Conservation (phyloP, 2,113 vertebrate species). For the Columbina picui region DNA sequence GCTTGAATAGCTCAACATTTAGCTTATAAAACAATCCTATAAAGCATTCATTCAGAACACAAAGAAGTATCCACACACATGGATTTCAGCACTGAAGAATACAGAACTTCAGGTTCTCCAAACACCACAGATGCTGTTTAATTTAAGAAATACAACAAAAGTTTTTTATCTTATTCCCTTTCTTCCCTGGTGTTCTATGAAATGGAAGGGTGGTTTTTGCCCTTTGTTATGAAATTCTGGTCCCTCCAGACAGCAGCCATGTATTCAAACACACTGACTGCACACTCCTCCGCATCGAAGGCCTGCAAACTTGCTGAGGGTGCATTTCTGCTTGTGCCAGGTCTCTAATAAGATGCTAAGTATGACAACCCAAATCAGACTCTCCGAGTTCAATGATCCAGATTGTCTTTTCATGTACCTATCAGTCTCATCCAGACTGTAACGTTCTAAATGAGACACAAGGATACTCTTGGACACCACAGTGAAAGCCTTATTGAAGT, state of each 20-base stretch:
- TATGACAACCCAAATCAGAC: not conserved
- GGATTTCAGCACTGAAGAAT: not conserved
- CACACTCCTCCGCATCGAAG: accelerated
- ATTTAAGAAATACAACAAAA: not conserved
- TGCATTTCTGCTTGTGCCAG: not conserved
- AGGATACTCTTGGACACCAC: not conserved
- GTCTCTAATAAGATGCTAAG: not conserved
- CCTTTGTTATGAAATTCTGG: not conserved
- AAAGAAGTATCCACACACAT: not conserved
- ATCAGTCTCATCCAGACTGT: not conserved
- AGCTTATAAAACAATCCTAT: not conserved
- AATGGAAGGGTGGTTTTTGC: not conserved
- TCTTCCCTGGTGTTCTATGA: not conserved
- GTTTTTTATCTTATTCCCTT: not conserved
- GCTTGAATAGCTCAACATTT: not conserved
- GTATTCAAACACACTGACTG: not conserved
- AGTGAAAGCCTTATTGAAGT: not conserved
- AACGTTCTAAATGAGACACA: not conserved
- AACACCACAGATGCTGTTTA: not conserved
- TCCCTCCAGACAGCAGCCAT: not conserved
- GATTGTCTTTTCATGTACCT: not conserved
- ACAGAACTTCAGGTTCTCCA: not conserved
- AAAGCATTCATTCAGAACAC: not conserved
- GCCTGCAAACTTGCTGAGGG: not conserved
- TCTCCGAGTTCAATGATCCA: not conserved